Percentiles rank a stretch among this genome's conserved stretches.
Conservation (phyloP, 2,797 vertebrate species). For the Enteromius argenteus region DNA sequence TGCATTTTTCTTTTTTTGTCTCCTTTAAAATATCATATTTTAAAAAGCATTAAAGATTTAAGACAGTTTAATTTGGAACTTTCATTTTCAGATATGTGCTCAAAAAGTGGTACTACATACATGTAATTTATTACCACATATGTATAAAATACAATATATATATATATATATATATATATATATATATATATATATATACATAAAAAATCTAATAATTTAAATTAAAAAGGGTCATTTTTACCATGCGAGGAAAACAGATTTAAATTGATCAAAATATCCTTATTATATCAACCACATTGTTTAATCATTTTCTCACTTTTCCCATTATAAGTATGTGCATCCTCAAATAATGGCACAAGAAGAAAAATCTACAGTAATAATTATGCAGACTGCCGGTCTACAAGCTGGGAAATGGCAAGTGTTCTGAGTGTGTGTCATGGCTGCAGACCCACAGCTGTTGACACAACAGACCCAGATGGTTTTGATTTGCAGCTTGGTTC, state of each 20-base stretch:
- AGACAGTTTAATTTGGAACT: background rate
- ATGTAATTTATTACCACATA: background rate
- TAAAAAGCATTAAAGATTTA: background rate
- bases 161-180: too few relatives aligned
- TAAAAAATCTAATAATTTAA: too few relatives aligned
- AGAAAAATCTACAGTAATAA: background rate
- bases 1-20: too few relatives aligned
- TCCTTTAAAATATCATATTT: background rate
- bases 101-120: background rate
- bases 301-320: background rate
- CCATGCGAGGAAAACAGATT: background rate
- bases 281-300: background rate
- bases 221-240: background rate
- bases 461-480: constrained; percentile 45
- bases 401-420: background rate
- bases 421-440: background rate
- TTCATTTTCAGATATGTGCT: background rate
- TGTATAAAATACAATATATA: background rate
- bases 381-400: background rate
- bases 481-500: constrained; percentile 40
- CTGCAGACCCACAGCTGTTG: constrained; percentile 43
- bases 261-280: background rate
- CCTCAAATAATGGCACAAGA: background rate
- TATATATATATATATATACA: too few relatives aligned
- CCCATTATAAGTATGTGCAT: background rate